phyloP scores from a whole-genome alignment of 2,888 invertebrate species.

The Pterobdella sp. region DNA sequence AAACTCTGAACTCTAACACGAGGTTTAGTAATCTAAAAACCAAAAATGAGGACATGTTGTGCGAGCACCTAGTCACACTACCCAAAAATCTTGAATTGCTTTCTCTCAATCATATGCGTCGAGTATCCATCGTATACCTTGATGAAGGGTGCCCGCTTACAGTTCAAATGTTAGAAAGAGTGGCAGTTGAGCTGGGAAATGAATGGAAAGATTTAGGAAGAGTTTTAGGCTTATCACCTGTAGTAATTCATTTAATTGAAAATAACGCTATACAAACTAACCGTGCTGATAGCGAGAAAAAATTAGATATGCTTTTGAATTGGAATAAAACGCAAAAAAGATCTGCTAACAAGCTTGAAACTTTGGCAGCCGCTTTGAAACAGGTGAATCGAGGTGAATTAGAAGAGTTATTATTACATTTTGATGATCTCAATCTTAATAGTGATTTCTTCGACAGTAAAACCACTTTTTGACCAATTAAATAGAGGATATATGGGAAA shows the following conservation, averaged over 20 bases:
- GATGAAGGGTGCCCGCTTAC: conserved; percentile 25
- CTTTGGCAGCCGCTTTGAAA: conserved; percentile 19
- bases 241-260: conserved; percentile 20
- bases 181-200: conserved; percentile 23
- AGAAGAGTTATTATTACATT: too few species aligned
- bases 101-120: conserved; percentile 13
- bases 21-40: not conserved
- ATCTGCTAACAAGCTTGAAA: conserved; percentile 21
- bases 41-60: conserved; percentile 12
- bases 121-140: conserved; percentile 26
- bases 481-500: too few species aligned
- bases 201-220: conserved; percentile 28
- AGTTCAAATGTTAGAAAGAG: conserved; percentile 13
- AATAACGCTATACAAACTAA: conserved; percentile 12
- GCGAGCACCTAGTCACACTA: conserved; percentile 30
- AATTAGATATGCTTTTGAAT: conserved; percentile 27
- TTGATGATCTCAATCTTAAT: too few species aligned
- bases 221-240: conserved; percentile 23
- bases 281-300: conserved; percentile 13
- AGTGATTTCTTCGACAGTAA: too few species aligned
- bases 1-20: not conserved
- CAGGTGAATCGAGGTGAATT: conserved; percentile 20
- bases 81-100: conserved; percentile 30
- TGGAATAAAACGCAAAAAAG: conserved; percentile 29
- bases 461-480: too few species aligned